Evolutionary conservation across 2,113 vertebrate species (phyloP).

Genomic region (Nycticryphes semicollaris): DNA sequence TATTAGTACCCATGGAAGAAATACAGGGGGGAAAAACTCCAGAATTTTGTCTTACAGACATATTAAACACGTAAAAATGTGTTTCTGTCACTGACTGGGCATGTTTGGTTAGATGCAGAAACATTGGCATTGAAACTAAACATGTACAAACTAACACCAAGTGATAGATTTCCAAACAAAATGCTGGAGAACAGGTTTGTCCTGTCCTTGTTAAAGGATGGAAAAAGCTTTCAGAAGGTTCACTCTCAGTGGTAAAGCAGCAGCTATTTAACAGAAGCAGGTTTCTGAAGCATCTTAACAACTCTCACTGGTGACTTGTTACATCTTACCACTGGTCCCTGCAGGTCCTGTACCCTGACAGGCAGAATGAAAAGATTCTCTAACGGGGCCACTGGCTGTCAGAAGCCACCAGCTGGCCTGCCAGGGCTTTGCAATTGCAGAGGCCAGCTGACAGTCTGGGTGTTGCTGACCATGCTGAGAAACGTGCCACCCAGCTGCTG

Average conservation of each 20-base stretch:
- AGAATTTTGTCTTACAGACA: not conserved
- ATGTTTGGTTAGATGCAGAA: not conserved
- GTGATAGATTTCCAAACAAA: constrained; percentile 33
- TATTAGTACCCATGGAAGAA: not conserved
- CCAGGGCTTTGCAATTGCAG: constrained; percentile 78
- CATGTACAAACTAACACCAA: constrained; percentile 6
- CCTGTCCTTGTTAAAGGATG: constrained; percentile 45
- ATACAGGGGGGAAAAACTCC: not conserved
- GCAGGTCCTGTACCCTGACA: constrained; percentile 82
- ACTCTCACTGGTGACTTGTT: constrained; percentile 76
- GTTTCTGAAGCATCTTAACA: constrained; percentile 73
- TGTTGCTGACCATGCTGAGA: constrained; percentile 83
- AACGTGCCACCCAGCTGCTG: constrained; percentile 94
- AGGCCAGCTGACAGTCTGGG: constrained; percentile 87
- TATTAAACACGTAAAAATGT: not conserved
- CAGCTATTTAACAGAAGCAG: constrained; percentile 65
- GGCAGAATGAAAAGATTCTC: constrained; percentile 79
- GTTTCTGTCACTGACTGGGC: not conserved
- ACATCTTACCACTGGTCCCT: constrained; percentile 76
- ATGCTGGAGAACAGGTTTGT: not conserved
- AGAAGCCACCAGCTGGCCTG: constrained; percentile 88
- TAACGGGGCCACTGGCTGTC: constrained; percentile 82
- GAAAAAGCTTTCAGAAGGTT: constrained; percentile 43
- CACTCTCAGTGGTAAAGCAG: constrained; percentile 26
- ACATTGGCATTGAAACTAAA: not conserved